Percentiles rank a stretch among this genome's conserved stretches.
These are phyloP conservation scores for Nomada fucata DNA, from an alignment of 2,888 invertebrate genomes.

Conservation along the genomic window DNA sequence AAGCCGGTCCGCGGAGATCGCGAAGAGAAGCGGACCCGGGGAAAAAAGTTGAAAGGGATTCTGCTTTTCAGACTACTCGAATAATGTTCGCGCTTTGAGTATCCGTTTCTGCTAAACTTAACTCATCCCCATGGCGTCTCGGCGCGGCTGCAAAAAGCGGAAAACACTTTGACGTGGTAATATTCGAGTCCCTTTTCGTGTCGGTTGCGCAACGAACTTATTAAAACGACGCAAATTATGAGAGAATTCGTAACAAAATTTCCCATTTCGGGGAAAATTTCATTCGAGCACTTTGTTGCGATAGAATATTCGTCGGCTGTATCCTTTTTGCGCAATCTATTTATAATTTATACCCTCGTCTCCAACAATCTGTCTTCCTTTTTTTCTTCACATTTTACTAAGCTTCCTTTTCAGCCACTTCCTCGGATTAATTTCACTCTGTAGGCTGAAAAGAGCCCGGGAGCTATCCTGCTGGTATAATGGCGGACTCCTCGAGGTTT, in stretches of 20 bases:
- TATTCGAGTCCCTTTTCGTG: background rate
- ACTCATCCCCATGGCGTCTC: constrained; percentile 20
- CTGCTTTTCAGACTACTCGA: constrained; percentile 29
- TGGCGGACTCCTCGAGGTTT: background rate
- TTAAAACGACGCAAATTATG: constrained; percentile 13
- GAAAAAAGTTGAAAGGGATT: background rate
- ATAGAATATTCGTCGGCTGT: too few relatives aligned
- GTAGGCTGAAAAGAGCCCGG: background rate
- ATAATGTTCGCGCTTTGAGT: constrained; percentile 37
- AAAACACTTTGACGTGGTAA: constrained; percentile 11
- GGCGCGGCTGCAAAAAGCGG: background rate
- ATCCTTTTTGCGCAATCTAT: too few relatives aligned
- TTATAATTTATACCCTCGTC: too few relatives aligned
- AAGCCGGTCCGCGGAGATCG: constrained; percentile 32
- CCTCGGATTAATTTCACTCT: constrained; percentile 3
- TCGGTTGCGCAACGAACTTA: background rate
- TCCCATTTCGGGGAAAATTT: background rate
- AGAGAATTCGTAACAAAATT: background rate
- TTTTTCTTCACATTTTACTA: background rate
- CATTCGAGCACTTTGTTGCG: too few relatives aligned
- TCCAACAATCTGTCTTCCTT: too few relatives aligned
- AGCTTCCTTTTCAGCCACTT: background rate
- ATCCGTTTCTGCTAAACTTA: background rate
- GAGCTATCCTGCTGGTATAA: constrained; percentile 4
- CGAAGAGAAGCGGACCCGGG: background rate